Percentiles rank a stretch among this genome's conserved stretches.
These are phyloP conservation scores for Pandion haliaetus DNA, from an alignment of 2,113 vertebrate genomes.

Conservation along the genomic window DNA sequence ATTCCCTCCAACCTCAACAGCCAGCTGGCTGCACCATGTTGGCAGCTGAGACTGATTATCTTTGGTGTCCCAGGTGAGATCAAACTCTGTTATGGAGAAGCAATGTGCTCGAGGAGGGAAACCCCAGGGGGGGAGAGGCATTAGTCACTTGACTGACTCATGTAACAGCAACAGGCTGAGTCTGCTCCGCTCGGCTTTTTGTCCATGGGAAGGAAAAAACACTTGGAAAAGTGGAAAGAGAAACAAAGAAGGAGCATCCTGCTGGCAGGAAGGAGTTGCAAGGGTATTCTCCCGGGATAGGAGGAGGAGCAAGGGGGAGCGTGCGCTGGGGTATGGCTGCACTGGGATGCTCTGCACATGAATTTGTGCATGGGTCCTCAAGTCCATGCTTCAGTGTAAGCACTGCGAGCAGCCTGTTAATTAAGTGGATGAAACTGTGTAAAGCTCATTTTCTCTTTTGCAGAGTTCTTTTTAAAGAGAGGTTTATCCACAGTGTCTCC, in stretches of 20 bases:
- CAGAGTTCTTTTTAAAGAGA: neutral
- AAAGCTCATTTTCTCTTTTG: neutral
- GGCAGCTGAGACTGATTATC: neutral
- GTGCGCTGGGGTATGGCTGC: neutral
- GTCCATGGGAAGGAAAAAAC: neutral
- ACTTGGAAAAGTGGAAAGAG: neutral
- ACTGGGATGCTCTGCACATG: fast-evolving
- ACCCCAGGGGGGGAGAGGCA: neutral
- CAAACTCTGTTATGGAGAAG: neutral
- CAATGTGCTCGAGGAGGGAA: neutral
- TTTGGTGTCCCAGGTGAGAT: neutral
- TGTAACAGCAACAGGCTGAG: neutral
- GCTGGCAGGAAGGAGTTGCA: neutral
- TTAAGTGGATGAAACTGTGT: neutral
- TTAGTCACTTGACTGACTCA: constrained; percentile 48
- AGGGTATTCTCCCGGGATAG: neutral
- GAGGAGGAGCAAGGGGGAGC: neutral
- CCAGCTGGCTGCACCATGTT: neutral
- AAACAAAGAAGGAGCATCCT: neutral
- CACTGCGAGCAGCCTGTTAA: neutral
- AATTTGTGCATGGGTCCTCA: neutral
- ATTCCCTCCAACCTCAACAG: neutral
- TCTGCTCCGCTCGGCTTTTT: neutral
- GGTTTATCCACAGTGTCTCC: neutral
- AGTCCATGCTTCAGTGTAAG: neutral